Percentiles rank a stretch among this genome's conserved stretches.
These are phyloP conservation scores for Dolichotis patagonum DNA, from an alignment of 2,113 vertebrate genomes.

Conservation along the genomic window DNA sequence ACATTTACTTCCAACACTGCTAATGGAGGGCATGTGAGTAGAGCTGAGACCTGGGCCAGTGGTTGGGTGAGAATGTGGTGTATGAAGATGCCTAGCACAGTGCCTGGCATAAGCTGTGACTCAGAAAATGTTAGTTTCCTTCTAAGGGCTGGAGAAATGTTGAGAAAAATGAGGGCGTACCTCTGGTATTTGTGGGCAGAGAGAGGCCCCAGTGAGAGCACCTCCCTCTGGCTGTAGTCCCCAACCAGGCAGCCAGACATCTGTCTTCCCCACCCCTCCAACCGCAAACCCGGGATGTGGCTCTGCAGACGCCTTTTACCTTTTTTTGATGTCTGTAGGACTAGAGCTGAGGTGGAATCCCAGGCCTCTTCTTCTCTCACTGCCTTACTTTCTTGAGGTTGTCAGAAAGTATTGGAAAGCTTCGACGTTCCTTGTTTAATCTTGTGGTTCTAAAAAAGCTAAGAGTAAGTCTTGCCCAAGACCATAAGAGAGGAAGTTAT, in stretches of 20 bases:
- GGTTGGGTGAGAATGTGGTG: background rate
- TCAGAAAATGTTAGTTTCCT: slow-evolving; percentile 57
- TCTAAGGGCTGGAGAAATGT: slow-evolving; percentile 67
- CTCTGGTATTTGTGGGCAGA: slow-evolving; percentile 73
- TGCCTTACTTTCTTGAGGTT: slow-evolving; percentile 58
- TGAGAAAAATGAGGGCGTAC: slow-evolving; percentile 66
- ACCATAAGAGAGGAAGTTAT: slow-evolving; percentile 74
- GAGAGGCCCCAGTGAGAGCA: slow-evolving; percentile 54
- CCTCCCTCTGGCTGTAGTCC: slow-evolving; percentile 71
- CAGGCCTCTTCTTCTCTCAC: background rate
- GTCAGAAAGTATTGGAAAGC: background rate
- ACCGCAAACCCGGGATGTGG: background rate
- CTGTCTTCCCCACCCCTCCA: slow-evolving; percentile 58
- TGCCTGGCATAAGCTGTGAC: slow-evolving; percentile 18
- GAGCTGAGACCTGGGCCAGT: background rate
- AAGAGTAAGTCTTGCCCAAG: slow-evolving; percentile 13
- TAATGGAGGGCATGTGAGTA: background rate
- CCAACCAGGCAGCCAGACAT: slow-evolving; percentile 59
- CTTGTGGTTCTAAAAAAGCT: slow-evolving; percentile 62
- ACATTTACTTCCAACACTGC: slow-evolving; percentile 2
- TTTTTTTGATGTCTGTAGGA: background rate
- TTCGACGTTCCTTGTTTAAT: slow-evolving; percentile 37
- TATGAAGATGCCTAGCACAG: background rate
- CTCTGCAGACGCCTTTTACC: background rate
- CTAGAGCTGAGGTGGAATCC: background rate